A percentile compares a stretch with the other conserved stretches of the same genome.
phyloP scores from a whole-genome alignment of 2,888 invertebrate genomes.

The Salpingus planirostris region DNA sequence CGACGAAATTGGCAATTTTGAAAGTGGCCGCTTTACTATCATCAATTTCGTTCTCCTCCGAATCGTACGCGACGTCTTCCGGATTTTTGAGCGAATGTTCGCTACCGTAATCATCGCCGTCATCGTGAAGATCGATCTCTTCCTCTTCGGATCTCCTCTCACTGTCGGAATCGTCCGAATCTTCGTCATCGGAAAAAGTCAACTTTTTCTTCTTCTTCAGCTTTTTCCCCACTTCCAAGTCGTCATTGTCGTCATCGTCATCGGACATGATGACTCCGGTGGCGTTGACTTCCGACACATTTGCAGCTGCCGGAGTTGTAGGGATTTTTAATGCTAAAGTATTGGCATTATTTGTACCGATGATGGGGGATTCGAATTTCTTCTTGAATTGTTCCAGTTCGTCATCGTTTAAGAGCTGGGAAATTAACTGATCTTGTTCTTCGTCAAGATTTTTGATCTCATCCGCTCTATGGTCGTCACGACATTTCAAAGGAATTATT shows the following conservation, averaged over 20 bases:
- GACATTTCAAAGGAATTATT: too few relatives aligned
- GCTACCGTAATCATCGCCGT: slow-evolving; percentile 33
- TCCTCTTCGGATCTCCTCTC: slow-evolving; percentile 27
- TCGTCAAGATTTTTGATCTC: slow-evolving; percentile 26
- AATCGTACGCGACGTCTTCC: slow-evolving; percentile 61
- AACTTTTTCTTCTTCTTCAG: slow-evolving; percentile 34
- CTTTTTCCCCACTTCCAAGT: slow-evolving; percentile 20
- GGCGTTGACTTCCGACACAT: slow-evolving; percentile 21
- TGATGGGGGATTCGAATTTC: slow-evolving; percentile 28
- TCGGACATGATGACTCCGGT: slow-evolving; percentile 29
- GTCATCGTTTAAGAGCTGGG: slow-evolving; percentile 32
- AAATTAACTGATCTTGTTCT: slow-evolving; percentile 32
- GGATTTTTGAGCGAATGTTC: too few relatives aligned
- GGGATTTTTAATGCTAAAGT: slow-evolving; percentile 10
- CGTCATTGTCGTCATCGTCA: slow-evolving; percentile 24
- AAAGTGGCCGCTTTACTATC: slow-evolving; percentile 5
- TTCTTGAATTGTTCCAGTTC: slow-evolving; percentile 33
- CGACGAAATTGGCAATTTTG: slow-evolving; percentile 65
- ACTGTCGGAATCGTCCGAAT: too few relatives aligned
- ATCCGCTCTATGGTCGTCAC: too few relatives aligned
- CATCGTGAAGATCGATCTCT: slow-evolving; percentile 33
- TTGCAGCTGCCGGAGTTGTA: too few relatives aligned
- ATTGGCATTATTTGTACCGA: slow-evolving; percentile 9
- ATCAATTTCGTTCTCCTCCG: slow-evolving; percentile 70
- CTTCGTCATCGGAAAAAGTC: slow-evolving; percentile 42